Evolutionary conservation across 2,113 vertebrate genomes (phyloP).

Genomic region (Calyptomena viridis): DNA sequence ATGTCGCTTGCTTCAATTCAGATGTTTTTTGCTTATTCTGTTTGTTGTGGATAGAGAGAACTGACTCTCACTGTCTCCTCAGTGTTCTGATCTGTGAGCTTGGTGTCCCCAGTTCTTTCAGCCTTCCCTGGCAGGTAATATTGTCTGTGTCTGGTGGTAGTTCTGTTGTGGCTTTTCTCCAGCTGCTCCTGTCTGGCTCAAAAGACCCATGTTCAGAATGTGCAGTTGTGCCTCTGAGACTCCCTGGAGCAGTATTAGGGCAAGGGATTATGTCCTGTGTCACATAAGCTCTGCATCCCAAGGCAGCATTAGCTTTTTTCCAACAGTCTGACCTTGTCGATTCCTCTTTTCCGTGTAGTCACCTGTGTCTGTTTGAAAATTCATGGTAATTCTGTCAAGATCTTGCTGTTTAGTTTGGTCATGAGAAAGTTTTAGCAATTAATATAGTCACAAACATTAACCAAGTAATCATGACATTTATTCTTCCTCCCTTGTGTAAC

Average conservation of each 20-base stretch:
- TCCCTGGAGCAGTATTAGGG: neutral
- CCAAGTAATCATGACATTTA: neutral
- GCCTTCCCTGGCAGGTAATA: neutral
- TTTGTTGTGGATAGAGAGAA: neutral
- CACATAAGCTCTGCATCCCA: neutral
- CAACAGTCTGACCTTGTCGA: conserved; percentile 22
- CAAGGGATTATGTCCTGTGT: conserved; percentile 32
- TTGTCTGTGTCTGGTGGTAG: neutral
- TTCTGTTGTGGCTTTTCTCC: neutral
- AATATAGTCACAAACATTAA: neutral
- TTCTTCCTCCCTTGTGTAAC: neutral
- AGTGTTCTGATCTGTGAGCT: neutral
- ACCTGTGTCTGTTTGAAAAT: neutral
- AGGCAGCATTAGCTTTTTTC: conserved; percentile 7
- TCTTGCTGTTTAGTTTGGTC: neutral
- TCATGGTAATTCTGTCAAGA: neutral
- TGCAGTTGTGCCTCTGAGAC: neutral
- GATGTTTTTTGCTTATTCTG: neutral
- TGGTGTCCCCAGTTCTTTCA: neutral
- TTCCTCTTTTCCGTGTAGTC: neutral
- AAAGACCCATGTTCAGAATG: neutral
- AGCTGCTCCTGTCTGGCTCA: neutral
- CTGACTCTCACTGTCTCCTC: neutral
- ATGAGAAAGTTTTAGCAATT: neutral
- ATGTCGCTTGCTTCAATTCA: neutral